Evolutionary conservation across 2,113 vertebrate genomes (phyloP), one percentile per base, ranked within the genome.

Genomic region (Cinclus cinclus): DNA sequence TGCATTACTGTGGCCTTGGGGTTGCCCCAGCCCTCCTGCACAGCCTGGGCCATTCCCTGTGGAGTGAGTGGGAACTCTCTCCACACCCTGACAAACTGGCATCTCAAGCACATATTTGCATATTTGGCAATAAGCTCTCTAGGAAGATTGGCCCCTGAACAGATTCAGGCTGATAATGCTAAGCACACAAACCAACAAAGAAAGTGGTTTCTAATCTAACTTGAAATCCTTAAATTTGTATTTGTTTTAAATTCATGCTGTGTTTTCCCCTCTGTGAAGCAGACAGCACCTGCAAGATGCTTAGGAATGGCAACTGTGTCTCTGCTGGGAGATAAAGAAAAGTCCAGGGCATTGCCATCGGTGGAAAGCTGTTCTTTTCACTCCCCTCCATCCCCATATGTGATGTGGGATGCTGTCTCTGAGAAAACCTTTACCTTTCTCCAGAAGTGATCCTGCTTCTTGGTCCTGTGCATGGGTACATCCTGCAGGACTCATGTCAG

Each of bases 301-400:
- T 67, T 81, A 18, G 47, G 27, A 75, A 39, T 4, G 49, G 49
- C 53, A 44, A 7, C 24, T 1, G 30, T 49, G 16, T 9, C 30
- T 59, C 81, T 71, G 41, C 55, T 53, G 58, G 64, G 68, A 63
- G 47, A 15, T n/a, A 68, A 50, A 25, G 83, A 13, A 8, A 28
- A 7, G 14, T 47, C 37, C 24, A 9, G 59, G 30, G 42, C 31
- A 4, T 2, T 64, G 46, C 59, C 55, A 13, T 24, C 35, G 52
- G 68, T 60, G 2, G 1, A 31, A 25, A 62, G 31, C 47, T 1
- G 2, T n/a, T 59, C 63, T 59, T 39, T 41, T 20, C 62, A 63
- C 41, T 41, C 28, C 3, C 24, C 27, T 60, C 10, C 1, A 2
- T 44, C 33, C 8, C 25, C 0, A 0, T 19, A n/a, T 2, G 18